A percentile compares a stretch with the other conserved stretches of the same genome.
Evolutionary conservation across 2,113 vertebrate genomes (phyloP).

Genomic region (Donacobius atricapilla): DNA sequence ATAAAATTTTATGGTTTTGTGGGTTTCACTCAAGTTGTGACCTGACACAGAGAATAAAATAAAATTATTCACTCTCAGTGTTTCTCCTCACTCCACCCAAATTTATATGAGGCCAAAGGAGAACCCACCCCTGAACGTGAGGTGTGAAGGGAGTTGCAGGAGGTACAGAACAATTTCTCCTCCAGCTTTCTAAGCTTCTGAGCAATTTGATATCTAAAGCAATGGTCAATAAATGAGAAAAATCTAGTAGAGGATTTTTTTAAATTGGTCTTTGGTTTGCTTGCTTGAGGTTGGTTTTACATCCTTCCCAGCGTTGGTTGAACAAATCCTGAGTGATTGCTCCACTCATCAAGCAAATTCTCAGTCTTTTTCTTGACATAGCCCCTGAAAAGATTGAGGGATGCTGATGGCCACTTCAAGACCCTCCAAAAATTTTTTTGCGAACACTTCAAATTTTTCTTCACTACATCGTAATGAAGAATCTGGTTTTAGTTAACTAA

Average conservation of each 20-base stretch:
- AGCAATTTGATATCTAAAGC: not conserved
- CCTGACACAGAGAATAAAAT: not conserved
- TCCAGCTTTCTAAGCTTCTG: not conserved
- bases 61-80: not conserved
- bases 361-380: not conserved
- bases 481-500: not conserved
- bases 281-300: fast-evolving
- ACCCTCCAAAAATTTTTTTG: not conserved
- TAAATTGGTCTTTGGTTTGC: not conserved
- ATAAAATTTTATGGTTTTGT: not conserved
- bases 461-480: not conserved
- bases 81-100: not conserved
- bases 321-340: not conserved
- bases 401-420: not conserved
- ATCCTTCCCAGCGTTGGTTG: not conserved
- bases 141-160: fast-evolving
- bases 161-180: not conserved
- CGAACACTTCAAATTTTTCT: not conserved
- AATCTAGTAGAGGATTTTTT: not conserved
- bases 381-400: not conserved
- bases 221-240: not conserved
- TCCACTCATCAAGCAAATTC: not conserved
- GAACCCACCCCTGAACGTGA: fast-evolving
- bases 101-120: not conserved
- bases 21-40: not conserved